These are phyloP conservation scores for Oncopodura yosiiana DNA, from an alignment of 1,140 invertebrate genomes.

Conservation along the genomic window DNA sequence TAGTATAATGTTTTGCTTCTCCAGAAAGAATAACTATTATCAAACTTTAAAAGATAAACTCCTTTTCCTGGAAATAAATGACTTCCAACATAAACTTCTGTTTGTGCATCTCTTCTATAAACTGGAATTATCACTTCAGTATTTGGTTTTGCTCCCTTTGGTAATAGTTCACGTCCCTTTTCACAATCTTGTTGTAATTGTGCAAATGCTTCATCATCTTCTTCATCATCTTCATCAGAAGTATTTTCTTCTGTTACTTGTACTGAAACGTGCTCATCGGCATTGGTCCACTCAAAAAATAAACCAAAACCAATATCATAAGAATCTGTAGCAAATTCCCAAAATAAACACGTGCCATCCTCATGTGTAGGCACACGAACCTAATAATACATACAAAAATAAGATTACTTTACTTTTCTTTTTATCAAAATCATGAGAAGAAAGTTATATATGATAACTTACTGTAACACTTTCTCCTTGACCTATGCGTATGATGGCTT, in stretches of 20 bases:
- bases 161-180: constrained; percentile 50
- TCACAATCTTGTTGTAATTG: constrained; percentile 45
- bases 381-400: constrained; percentile 37
- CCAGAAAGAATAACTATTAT: constrained; percentile 99
- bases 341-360: constrained; percentile 88
- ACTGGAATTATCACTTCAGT: constrained; percentile 55
- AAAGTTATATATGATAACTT: constrained; percentile 29
- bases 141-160: constrained; percentile 38
- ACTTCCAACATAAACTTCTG: constrained; percentile 93
- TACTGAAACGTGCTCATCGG: constrained; percentile 56
- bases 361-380: constrained; percentile 92
- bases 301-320: constrained; percentile 99
- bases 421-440: background rate
- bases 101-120: constrained; percentile 88
- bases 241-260: constrained; percentile 80
- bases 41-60: constrained; percentile 96
- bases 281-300: constrained; percentile 90
- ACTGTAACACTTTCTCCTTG: constrained; percentile 96
- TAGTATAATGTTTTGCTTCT: constrained; percentile 98
- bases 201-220: constrained; percentile 60
- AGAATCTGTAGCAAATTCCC: constrained; percentile 98
- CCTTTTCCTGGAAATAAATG: constrained; percentile 94
- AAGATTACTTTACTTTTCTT: background rate
- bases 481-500: constrained; percentile 88
- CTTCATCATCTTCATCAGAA: constrained; percentile 84